phyloP scores from a whole-genome alignment of 1,140 invertebrate genomes.

The Lanistes nyassanus region DNA sequence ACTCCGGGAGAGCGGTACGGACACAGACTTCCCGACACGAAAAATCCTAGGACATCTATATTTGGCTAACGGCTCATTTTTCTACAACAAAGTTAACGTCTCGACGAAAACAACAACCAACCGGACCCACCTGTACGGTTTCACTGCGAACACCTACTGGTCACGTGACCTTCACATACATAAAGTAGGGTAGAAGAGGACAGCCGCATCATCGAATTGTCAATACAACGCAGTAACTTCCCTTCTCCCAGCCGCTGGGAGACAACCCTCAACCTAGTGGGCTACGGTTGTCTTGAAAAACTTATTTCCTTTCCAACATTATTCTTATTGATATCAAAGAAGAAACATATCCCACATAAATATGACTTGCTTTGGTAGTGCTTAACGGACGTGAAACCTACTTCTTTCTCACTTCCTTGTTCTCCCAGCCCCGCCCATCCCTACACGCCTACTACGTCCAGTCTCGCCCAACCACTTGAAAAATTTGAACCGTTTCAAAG shows the following conservation, averaged over 20 bases:
- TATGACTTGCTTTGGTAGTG: too few relatives aligned
- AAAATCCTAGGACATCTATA: not conserved
- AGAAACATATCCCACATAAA: too few relatives aligned
- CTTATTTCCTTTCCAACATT: too few relatives aligned
- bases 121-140: conserved; percentile 13
- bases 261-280: not conserved
- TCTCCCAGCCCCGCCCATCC: too few relatives aligned
- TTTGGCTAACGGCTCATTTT: not conserved
- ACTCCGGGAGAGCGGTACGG: not conserved
- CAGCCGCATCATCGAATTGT: conserved; percentile 2
- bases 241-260: not conserved
- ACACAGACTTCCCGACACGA: not conserved
- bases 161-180: conserved; percentile 10
- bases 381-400: too few relatives aligned
- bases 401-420: too few relatives aligned
- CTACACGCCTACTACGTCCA: too few relatives aligned
- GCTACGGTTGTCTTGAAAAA: not conserved
- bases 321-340: too few relatives aligned
- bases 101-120: not conserved
- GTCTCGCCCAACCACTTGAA: too few relatives aligned
- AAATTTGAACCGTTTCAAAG: too few relatives aligned
- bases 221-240: conserved; percentile 1
- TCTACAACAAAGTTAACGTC: not conserved
- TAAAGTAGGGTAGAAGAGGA: too few relatives aligned
- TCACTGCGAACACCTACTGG: conserved; percentile 7